Evolutionary conservation across 53 echinoderm and acorn worm species (phyloP).

Genomic region (Holothuria scabra): DNA sequence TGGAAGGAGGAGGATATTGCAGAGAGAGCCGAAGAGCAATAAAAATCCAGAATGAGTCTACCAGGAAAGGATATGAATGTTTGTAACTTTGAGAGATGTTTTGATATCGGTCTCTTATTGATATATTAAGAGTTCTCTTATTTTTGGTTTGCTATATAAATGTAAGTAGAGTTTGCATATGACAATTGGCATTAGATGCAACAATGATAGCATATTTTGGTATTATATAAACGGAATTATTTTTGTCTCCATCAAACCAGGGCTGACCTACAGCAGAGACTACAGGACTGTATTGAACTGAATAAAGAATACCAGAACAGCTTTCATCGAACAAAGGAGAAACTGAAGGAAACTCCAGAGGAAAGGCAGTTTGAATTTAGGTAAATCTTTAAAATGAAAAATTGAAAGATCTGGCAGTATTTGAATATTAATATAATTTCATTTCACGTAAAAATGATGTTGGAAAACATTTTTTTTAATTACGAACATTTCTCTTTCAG

Average conservation of each 20-base stretch:
- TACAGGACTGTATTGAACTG: conserved; percentile 92
- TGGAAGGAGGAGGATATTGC: too few species aligned
- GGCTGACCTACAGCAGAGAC: conserved; percentile 79
- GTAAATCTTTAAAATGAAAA: conserved; percentile 26
- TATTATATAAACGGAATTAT: not conserved
- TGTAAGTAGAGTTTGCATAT: not conserved
- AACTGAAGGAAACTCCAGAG: conserved; percentile 91
- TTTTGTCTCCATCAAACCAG: conserved; percentile 41
- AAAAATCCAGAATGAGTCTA: too few species aligned
- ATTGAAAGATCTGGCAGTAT: too few species aligned
- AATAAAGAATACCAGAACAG: conserved; percentile 95
- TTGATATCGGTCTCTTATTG: not conserved
- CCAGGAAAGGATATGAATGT: too few species aligned
- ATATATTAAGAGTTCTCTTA: not conserved
- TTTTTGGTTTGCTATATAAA: not conserved
- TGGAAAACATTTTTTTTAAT: not conserved
- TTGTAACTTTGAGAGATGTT: too few species aligned
- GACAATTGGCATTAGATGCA: too few species aligned
- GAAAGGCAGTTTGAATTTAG: conserved; percentile 99
- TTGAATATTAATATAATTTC: too few species aligned
- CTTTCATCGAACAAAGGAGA: conserved; percentile 96
- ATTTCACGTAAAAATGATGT: not conserved
- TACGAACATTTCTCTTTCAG: conserved; percentile 26
- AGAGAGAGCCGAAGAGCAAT: too few species aligned
- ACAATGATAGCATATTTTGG: not conserved